Percentiles rank a stretch among this genome's conserved stretches.
Conservation (phyloP, 2,797 vertebrate species). For the Acomys russatus region DNA sequence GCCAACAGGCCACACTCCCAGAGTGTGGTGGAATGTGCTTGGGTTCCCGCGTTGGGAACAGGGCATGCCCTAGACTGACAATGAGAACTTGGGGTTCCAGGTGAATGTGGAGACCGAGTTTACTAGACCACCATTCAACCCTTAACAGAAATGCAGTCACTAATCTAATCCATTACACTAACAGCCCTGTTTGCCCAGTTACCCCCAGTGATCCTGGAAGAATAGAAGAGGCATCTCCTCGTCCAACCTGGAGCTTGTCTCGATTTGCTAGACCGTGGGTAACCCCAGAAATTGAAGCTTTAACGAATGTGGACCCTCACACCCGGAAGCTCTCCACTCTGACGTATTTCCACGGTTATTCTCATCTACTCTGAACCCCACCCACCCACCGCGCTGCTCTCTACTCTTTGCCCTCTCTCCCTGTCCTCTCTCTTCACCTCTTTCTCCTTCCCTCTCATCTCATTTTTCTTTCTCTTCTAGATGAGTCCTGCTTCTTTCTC, state of each 20-base stretch:
- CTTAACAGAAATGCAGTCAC: neutral
- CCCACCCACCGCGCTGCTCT: too few relatives aligned
- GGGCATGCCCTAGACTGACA: neutral
- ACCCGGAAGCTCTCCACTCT: too few relatives aligned
- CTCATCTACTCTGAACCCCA: too few relatives aligned
- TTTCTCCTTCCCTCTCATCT: too few relatives aligned
- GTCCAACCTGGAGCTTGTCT: fast-evolving
- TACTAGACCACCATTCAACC: neutral
- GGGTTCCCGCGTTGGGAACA: neutral
- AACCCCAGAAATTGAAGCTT: neutral
- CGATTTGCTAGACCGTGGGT: neutral
- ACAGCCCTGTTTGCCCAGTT: neutral
- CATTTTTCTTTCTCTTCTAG: too few relatives aligned
- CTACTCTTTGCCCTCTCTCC: neutral
- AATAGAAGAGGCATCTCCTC: neutral
- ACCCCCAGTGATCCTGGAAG: too few relatives aligned
- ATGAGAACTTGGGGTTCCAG: slow-evolving; percentile 26
- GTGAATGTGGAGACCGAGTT: neutral
- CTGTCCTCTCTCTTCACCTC: neutral
- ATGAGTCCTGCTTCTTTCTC: neutral
- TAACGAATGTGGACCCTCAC: fast-evolving
- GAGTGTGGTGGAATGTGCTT: neutral
- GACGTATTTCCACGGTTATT: too few relatives aligned
- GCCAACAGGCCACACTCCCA: neutral
- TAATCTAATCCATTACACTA: too few relatives aligned